Evolutionary conservation across 1,140 invertebrate genomes (phyloP).

Genomic region (Coelopa frigida): DNA sequence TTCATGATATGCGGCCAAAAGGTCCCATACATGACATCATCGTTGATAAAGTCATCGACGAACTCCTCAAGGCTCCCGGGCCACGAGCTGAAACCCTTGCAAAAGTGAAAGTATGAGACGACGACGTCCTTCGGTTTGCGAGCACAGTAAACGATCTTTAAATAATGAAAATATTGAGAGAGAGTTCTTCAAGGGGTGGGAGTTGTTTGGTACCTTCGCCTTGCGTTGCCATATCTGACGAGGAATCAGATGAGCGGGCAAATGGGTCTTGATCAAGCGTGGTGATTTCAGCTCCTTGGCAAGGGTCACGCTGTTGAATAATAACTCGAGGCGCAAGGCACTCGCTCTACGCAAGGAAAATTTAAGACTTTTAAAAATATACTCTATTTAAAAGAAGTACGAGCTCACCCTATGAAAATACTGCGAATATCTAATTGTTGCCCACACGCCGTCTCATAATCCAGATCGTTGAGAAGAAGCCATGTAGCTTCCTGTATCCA

Average conservation of each 20-base stretch:
- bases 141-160: constrained; percentile 67
- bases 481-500: constrained; percentile 62
- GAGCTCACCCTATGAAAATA: neutral
- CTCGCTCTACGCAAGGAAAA: no score
- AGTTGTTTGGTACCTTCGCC: constrained; percentile 46
- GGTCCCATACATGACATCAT: constrained; percentile 48
- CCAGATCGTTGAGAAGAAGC: constrained; percentile 52
- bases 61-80: constrained; percentile 54
- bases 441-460: constrained; percentile 49
- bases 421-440: constrained; percentile 46
- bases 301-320: neutral
- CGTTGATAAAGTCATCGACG: constrained; percentile 51
- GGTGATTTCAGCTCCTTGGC: constrained; percentile 30
- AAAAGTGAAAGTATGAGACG: constrained; percentile 66
- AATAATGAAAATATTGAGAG: no score
- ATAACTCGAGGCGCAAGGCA: no score
- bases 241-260: constrained; percentile 55
- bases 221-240: constrained; percentile 43
- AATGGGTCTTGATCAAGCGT: constrained; percentile 57
- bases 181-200: neutral
- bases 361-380: no score
- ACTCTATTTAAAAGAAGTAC: no score
- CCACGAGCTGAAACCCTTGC: constrained; percentile 49
- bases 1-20: constrained; percentile 51
- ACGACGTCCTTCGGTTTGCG: constrained; percentile 70